Conservation (phyloP, 1,140 invertebrate genomes). For the Aphaenogaster ashmeadi region DNA sequence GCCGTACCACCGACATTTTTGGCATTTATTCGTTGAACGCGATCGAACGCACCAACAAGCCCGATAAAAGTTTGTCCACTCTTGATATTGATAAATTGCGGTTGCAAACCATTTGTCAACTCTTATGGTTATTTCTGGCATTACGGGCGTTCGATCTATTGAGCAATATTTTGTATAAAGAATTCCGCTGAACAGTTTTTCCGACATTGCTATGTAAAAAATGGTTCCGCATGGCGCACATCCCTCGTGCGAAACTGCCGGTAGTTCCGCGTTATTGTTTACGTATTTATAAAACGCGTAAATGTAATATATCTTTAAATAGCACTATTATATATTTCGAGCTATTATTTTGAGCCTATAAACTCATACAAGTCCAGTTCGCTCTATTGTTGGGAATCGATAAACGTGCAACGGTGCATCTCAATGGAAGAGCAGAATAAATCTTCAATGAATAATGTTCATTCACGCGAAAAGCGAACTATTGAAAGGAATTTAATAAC, state of each 20-base stretch:
- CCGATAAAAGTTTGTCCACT: slow-evolving; percentile 55
- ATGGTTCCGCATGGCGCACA: not conserved
- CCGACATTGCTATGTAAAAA: slow-evolving; percentile 1
- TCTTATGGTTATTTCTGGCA: slow-evolving; percentile 49
- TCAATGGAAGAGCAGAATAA: slow-evolving; percentile 57
- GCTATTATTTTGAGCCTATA: slow-evolving; percentile 22
- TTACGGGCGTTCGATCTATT: slow-evolving; percentile 35
- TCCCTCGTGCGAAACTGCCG: not conserved
- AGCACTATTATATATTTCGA: slow-evolving; percentile 20
- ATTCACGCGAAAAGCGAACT: slow-evolving; percentile 48
- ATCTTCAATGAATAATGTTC: slow-evolving; percentile 63
- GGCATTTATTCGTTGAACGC: slow-evolving; percentile 27
- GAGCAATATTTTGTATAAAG: slow-evolving; percentile 35
- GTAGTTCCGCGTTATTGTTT: not conserved
- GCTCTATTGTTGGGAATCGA: slow-evolving; percentile 52
- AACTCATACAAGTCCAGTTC: slow-evolving; percentile 35
- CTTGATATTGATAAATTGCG: slow-evolving; percentile 58
- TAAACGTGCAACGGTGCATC: slow-evolving; percentile 52
- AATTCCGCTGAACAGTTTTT: slow-evolving; percentile 28
- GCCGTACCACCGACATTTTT: slow-evolving; percentile 1
- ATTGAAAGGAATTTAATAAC: slow-evolving; percentile 64
- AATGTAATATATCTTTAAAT: not conserved
- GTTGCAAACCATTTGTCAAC: slow-evolving; percentile 46
- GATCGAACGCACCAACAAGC: slow-evolving; percentile 49
- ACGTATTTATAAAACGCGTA: slow-evolving; percentile 17